A percentile compares a stretch with the other conserved stretches of the same genome.
These are phyloP conservation scores for Papilio xuthus DNA, from an alignment of 1,140 invertebrate genomes.

Conservation along the genomic window DNA sequence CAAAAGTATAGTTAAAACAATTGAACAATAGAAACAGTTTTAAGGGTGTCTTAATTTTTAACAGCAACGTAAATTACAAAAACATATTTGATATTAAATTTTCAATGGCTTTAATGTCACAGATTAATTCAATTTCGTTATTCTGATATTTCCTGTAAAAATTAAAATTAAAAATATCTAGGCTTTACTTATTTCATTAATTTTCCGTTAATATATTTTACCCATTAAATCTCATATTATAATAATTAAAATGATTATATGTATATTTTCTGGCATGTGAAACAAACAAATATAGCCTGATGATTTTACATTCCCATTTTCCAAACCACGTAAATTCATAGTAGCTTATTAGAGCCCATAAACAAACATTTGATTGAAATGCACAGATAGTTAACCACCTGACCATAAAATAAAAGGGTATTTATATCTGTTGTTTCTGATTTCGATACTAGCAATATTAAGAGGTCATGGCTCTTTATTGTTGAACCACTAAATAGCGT, in stretches of 20 bases:
- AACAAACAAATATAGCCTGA: not conserved
- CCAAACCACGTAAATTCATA: not conserved
- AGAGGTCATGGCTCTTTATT: constrained; percentile 4
- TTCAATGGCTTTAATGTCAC: too few relatives aligned
- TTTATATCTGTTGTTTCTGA: not conserved
- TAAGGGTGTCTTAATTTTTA: too few relatives aligned
- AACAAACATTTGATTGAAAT: not conserved
- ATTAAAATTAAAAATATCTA: too few relatives aligned
- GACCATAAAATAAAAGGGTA: not conserved
- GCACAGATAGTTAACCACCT: not conserved
- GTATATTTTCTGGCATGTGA: not conserved
- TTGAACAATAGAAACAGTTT: too few relatives aligned
- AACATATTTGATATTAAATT: too few relatives aligned
- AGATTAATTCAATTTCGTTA: too few relatives aligned
- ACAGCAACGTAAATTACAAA: too few relatives aligned
- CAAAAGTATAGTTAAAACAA: too few relatives aligned
- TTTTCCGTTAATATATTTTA: not conserved
- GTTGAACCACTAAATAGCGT: not conserved
- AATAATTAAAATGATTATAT: not conserved
- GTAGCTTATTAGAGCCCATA: not conserved
- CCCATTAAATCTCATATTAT: not conserved
- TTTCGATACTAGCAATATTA: not conserved
- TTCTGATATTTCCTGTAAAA: too few relatives aligned
- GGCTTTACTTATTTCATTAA: not conserved
- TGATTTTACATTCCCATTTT: not conserved